Conservation (phyloP, 2,113 vertebrate species). For the Elaphurus davidianus region DNA sequence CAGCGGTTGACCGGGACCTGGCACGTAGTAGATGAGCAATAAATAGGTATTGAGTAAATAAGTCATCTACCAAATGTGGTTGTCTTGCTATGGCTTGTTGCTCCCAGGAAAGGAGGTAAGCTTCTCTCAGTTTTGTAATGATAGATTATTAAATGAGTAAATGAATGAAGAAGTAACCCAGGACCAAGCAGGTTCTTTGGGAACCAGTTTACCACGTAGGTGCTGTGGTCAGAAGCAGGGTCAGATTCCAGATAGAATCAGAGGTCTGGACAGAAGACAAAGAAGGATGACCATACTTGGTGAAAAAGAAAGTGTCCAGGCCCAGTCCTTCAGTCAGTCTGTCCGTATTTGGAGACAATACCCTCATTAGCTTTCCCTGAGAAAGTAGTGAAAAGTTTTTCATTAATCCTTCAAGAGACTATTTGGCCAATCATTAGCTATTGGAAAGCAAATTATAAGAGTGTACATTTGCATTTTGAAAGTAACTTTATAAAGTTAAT, state of each 20-base stretch:
- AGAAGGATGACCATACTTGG: neutral
- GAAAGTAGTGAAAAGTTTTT: neutral
- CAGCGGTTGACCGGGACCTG: neutral
- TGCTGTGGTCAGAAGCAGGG: neutral
- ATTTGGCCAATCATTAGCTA: neutral
- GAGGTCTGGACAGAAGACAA: neutral
- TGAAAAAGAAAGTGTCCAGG: neutral
- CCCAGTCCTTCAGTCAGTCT: neutral
- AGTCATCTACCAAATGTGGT: neutral
- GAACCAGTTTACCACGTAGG: neutral
- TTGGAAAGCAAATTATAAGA: neutral
- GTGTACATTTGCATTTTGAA: neutral
- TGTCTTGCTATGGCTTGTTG: neutral
- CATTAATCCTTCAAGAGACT: conserved; percentile 17
- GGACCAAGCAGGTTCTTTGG: neutral
- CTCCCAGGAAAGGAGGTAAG: neutral
- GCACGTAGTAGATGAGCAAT: neutral
- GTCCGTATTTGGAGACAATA: neutral
- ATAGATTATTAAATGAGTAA: neutral
- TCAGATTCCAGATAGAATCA: neutral
- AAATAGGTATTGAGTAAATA: neutral
- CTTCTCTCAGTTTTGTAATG: neutral
- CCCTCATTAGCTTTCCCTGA: neutral
- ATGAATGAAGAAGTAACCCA: neutral
- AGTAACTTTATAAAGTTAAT: neutral